Evolutionary conservation across 53 echinoderm and acorn worm species (phyloP).

Genomic region (Hippasteria phrygiana): DNA sequence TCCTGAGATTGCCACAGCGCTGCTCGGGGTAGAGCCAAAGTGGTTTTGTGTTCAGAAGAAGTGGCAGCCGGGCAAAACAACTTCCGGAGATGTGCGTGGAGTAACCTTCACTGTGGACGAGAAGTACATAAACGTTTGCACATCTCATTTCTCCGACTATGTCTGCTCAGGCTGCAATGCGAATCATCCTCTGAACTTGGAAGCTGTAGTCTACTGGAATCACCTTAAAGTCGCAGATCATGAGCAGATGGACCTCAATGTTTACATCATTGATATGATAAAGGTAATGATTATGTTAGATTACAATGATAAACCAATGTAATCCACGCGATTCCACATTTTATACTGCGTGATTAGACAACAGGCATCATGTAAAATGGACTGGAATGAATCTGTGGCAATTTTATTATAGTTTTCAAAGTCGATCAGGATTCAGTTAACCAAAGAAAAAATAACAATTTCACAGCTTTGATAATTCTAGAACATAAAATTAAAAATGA

Average conservation of each 20-base stretch:
- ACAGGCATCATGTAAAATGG: not conserved
- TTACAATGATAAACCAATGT: too few species aligned
- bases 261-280: slow-evolving; percentile 73
- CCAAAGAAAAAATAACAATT: too few species aligned
- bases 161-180: slow-evolving; percentile 74
- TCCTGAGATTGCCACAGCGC: not conserved
- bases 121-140: slow-evolving; percentile 66
- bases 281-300: slow-evolving; percentile 39
- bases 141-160: slow-evolving; percentile 77
- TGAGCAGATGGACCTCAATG: slow-evolving; percentile 63
- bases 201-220: slow-evolving; percentile 67
- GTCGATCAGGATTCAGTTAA: too few species aligned
- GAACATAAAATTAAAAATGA: too few species aligned
- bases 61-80: not conserved
- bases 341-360: not conserved
- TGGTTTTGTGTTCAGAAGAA: slow-evolving; percentile 13
- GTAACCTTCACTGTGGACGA: slow-evolving; percentile 67
- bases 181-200: slow-evolving; percentile 61
- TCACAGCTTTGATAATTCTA: too few species aligned
- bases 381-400: too few species aligned
- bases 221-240: slow-evolving; percentile 28
- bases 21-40: not conserved
- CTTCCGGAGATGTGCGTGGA: not conserved
- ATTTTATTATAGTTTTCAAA: too few species aligned
- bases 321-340: not conserved